These are phyloP conservation scores for Acipenser ruthenus DNA, from an alignment of 2,797 vertebrate species.

Conservation along the genomic window DNA sequence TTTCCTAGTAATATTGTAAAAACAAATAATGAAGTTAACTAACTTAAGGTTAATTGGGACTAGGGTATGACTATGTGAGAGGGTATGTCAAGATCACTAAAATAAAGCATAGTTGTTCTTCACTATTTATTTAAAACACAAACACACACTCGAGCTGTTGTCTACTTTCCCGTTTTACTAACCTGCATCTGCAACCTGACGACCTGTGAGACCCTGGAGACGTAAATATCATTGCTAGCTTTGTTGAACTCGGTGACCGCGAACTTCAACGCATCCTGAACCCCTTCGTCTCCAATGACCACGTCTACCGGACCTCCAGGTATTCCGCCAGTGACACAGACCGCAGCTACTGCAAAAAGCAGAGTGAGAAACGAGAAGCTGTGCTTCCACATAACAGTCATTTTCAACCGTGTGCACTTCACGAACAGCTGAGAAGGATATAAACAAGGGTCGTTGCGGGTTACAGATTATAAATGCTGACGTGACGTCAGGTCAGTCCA, in stretches of 20 bases:
- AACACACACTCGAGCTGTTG: no score
- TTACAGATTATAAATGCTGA: neutral
- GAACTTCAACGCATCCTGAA: slow-evolving; percentile 50
- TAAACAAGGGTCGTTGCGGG: neutral
- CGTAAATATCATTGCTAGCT: slow-evolving; percentile 52
- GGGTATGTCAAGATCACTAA: no score
- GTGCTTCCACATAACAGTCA: slow-evolving; percentile 29
- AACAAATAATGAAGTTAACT: no score
- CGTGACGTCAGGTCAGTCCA: neutral
- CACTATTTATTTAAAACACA: no score
- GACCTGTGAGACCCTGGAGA: slow-evolving; percentile 38
- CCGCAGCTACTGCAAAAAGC: slow-evolving; percentile 15
- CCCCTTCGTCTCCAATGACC: slow-evolving; percentile 3
- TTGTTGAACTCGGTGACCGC: slow-evolving; percentile 70
- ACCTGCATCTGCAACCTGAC: slow-evolving; percentile 61
- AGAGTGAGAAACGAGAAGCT: slow-evolving; percentile 20
- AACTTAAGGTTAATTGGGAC: no score
- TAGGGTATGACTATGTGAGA: no score
- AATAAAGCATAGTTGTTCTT: no score
- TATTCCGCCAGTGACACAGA: accelerated
- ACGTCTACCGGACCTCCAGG: neutral
- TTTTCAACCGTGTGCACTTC: neutral
- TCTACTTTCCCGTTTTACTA: slow-evolving; percentile 16
- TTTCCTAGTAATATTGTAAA: no score
- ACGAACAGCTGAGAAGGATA: neutral